Evolutionary conservation across 2,888 invertebrate species (phyloP).

Genomic region (Magallana nippona): DNA sequence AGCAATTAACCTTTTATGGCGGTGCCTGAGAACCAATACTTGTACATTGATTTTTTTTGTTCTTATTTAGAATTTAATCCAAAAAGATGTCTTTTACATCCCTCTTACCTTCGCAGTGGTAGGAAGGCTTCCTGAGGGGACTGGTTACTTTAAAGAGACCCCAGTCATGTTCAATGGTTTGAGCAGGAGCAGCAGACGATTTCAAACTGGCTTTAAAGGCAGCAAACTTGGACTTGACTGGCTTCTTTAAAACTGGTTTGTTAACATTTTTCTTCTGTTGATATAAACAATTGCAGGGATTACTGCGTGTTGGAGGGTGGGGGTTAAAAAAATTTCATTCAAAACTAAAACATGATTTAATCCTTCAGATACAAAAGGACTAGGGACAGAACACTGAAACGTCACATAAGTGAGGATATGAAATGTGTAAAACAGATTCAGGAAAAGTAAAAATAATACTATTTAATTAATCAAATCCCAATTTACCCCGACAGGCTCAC

Average conservation of each 20-base stretch:
- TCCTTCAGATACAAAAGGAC: neutral
- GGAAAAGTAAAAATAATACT: too few relatives aligned
- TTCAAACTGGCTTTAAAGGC: constrained; percentile 74
- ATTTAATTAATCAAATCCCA: too few relatives aligned
- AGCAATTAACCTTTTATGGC: too few relatives aligned
- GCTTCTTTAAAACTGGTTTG: constrained; percentile 57
- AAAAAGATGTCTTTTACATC: neutral
- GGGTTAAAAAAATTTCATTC: neutral
- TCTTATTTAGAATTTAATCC: too few relatives aligned
- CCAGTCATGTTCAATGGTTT: constrained; percentile 66
- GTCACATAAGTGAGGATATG: too few relatives aligned
- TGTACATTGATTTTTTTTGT: too few relatives aligned
- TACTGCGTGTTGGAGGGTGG: too few relatives aligned
- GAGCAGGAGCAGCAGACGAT: constrained; percentile 57
- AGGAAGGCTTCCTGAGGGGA: constrained; percentile 65
- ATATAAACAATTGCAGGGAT: constrained; percentile 11
- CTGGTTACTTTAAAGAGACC: constrained; percentile 75
- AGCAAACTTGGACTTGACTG: constrained; percentile 74
- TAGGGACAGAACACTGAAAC: too few relatives aligned
- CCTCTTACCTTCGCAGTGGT: constrained; percentile 69
- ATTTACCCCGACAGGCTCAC: constrained; percentile 38
- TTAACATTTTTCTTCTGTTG: constrained; percentile 60
- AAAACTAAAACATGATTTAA: too few relatives aligned
- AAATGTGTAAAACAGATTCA: too few relatives aligned
- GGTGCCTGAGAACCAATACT: too few relatives aligned